These are phyloP conservation scores for Eupsilia transversa DNA, from an alignment of 2,888 invertebrate species.

Conservation along the genomic window DNA sequence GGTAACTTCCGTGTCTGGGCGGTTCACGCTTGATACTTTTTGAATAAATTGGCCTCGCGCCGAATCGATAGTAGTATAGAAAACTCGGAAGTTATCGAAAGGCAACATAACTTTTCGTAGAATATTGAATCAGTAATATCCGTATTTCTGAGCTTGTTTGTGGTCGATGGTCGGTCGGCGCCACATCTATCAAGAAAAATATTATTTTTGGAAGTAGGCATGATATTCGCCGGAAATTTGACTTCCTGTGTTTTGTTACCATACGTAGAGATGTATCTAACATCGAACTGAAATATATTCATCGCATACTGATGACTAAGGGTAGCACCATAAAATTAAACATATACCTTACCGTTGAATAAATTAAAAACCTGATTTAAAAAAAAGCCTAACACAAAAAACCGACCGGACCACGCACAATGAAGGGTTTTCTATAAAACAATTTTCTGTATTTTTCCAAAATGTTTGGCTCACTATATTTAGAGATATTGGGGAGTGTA, in stretches of 20 bases:
- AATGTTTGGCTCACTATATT: too few species aligned
- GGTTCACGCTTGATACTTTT: constrained; percentile 87
- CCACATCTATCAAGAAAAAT: constrained; percentile 68
- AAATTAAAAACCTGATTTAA: neutral
- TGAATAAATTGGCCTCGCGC: constrained; percentile 86
- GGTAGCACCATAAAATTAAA: neutral
- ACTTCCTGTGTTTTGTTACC: constrained; percentile 64
- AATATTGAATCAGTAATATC: constrained; percentile 78
- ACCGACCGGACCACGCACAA: too few species aligned
- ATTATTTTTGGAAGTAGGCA: constrained; percentile 69
- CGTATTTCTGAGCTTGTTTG: constrained; percentile 73
- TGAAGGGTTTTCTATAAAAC: too few species aligned
- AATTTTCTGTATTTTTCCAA: too few species aligned
- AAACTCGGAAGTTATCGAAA: constrained; percentile 75
- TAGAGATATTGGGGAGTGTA: too few species aligned
- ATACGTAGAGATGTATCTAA: constrained; percentile 29
- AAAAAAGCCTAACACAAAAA: too few species aligned
- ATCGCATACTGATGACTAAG: constrained; percentile 6
- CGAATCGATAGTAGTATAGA: constrained; percentile 82
- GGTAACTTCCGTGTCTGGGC: constrained; percentile 86
- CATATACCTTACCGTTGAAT: neutral
- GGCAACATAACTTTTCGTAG: constrained; percentile 73
- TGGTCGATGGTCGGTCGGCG: constrained; percentile 65
- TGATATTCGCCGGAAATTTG: constrained; percentile 70
- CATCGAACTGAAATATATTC: constrained; percentile 33